Conservation (phyloP, 2,113 vertebrate species). For the Coracopsis vasa region DNA sequence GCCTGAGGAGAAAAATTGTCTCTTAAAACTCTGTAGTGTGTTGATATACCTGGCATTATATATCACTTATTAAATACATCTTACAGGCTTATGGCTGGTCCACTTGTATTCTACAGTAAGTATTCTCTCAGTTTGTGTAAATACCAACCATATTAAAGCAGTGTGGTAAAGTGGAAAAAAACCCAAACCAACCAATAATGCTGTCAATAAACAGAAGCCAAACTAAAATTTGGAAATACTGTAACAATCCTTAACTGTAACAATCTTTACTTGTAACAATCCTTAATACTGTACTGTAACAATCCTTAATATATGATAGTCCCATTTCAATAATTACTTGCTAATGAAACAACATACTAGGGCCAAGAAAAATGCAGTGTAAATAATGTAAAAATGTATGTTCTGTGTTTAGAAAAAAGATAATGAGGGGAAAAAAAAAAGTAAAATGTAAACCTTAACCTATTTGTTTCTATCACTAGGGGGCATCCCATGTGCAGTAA, state of each 20-base stretch:
- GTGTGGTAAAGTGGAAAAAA: not conserved
- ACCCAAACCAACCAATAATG: not conserved
- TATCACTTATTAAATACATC: not conserved
- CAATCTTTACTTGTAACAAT: not conserved
- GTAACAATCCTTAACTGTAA: not conserved
- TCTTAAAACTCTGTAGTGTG: not conserved
- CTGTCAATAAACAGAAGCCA: not conserved
- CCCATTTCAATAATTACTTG: not conserved
- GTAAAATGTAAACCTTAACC: not conserved
- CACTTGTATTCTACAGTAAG: not conserved
- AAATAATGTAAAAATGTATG: not conserved
- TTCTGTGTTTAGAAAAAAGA: not conserved
- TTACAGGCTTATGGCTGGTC: not conserved
- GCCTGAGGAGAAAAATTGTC: not conserved
- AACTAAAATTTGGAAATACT: not conserved
- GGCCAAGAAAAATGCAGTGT: not conserved
- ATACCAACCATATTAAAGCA: not conserved
- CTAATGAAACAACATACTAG: not conserved
- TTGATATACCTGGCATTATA: not conserved
- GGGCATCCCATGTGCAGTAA: constrained; percentile 52
- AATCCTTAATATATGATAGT: not conserved
- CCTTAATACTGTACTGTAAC: too few relatives aligned
- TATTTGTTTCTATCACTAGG: constrained; percentile 61
- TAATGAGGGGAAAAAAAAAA: not conserved
- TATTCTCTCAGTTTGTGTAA: not conserved